Evolutionary conservation across 2,113 vertebrate genomes (phyloP).

Genomic region (Puntigrus tetrazona): DNA sequence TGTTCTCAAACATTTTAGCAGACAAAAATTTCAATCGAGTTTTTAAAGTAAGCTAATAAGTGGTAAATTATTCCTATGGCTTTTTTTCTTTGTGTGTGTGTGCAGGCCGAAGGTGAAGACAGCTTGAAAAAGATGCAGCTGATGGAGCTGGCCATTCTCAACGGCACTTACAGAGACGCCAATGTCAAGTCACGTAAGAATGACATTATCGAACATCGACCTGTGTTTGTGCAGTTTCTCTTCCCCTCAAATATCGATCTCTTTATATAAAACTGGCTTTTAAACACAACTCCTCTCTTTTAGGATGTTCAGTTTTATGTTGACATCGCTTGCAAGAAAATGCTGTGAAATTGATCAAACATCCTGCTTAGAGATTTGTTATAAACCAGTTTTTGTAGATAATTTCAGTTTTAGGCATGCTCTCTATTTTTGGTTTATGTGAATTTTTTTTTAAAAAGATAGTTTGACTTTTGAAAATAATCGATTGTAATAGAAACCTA

Average conservation of each 20-base stretch:
- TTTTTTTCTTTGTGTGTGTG: conserved; percentile 53
- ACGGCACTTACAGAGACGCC: conserved; percentile 98
- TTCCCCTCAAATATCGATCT: background rate
- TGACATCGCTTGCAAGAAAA: background rate
- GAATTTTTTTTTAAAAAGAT: background rate
- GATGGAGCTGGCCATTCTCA: conserved; percentile 99
- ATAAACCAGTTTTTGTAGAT: background rate
- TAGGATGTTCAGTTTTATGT: background rate
- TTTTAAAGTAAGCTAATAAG: conserved; percentile 15
- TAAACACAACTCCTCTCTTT: background rate
- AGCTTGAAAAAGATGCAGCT: conserved; percentile 99
- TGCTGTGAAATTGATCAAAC: background rate
- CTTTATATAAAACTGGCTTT: background rate
- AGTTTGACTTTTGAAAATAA: background rate
- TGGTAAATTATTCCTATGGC: background rate
- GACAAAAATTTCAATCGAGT: background rate
- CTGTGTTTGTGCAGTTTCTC: conserved; percentile 21
- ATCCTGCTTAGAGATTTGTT: background rate
- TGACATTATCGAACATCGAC: conserved; percentile 60
- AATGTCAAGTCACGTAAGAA: conserved; percentile 99
- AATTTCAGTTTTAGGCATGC: background rate
- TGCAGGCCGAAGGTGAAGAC: conserved; percentile 96
- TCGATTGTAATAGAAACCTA: background rate
- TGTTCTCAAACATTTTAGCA: conserved; percentile 56
- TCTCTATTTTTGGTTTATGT: background rate